These are phyloP conservation scores for Chaetura pelagica DNA, from an alignment of 2,113 vertebrate species.

Conservation along the genomic window DNA sequence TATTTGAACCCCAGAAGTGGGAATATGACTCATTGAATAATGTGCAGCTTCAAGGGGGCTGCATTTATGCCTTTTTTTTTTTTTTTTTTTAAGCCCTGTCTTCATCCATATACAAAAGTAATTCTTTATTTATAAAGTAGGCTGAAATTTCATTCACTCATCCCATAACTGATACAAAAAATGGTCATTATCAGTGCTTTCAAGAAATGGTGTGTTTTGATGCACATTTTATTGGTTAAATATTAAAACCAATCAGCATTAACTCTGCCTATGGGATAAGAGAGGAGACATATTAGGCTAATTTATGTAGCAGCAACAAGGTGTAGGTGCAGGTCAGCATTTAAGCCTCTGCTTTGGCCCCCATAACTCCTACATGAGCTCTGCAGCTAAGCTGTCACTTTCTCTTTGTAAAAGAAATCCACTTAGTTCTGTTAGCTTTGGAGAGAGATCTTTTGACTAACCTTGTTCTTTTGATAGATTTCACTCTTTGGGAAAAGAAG, in stretches of 20 bases:
- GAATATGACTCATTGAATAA: neutral
- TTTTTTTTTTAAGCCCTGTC: neutral
- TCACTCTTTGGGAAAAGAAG: neutral
- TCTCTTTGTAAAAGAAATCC: neutral
- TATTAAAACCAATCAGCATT: neutral
- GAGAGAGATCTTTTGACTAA: neutral
- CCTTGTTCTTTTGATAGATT: constrained; percentile 1
- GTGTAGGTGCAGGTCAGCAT: neutral
- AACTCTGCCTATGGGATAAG: neutral
- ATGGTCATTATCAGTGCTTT: neutral
- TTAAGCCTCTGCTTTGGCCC: neutral
- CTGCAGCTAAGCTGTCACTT: neutral
- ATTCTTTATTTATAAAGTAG: neutral
- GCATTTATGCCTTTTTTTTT: neutral
- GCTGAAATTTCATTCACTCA: neutral
- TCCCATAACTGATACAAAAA: neutral
- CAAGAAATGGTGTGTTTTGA: neutral
- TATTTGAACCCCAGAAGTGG: neutral
- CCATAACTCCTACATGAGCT: neutral
- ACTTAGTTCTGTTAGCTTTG: constrained; percentile 12
- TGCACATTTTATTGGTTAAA: fast-evolving
- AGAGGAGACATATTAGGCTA: fast-evolving
- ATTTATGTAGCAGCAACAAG: neutral
- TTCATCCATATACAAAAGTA: neutral
- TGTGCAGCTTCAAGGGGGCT: neutral